A percentile compares a stretch with the other conserved stretches of the same genome.
Evolutionary conservation across 2,797 vertebrate genomes (phyloP).

Genomic region (Muscicapa comitata): DNA sequence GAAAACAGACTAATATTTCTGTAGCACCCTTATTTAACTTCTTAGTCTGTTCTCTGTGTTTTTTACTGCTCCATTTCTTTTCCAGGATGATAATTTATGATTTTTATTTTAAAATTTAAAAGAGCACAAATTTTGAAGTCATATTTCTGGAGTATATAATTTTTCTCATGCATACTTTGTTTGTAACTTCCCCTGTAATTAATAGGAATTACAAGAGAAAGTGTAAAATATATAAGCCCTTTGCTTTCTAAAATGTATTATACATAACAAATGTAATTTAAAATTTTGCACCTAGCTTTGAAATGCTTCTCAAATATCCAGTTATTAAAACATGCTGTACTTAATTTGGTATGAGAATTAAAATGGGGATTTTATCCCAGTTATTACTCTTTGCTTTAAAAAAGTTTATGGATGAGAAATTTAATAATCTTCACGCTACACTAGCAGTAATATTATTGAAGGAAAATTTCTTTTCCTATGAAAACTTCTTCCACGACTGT

Average conservation of each 20-base stretch:
- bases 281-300: background rate
- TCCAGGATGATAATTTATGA: background rate
- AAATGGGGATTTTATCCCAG: background rate
- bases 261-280: background rate
- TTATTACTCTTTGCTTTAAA: background rate
- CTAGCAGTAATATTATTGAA: background rate
- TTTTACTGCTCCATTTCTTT: background rate
- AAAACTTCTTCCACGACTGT: rapidly evolving
- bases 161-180: background rate
- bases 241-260: background rate
- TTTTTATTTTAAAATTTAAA: background rate
- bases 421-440: background rate
- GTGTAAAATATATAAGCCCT: background rate
- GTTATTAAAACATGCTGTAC: background rate
- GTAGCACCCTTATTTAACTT: conserved; percentile 17
- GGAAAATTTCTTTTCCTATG: background rate
- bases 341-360: background rate
- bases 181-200: background rate
- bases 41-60: background rate
- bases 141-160: background rate
- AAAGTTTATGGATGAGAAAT: background rate
- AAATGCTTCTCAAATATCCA: background rate
- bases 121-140: background rate
- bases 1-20: conserved; percentile 18
- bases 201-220: background rate